Evolutionary conservation across 2,888 invertebrate genomes (phyloP).

Genomic region (Nematopogon swammerdamellus): DNA sequence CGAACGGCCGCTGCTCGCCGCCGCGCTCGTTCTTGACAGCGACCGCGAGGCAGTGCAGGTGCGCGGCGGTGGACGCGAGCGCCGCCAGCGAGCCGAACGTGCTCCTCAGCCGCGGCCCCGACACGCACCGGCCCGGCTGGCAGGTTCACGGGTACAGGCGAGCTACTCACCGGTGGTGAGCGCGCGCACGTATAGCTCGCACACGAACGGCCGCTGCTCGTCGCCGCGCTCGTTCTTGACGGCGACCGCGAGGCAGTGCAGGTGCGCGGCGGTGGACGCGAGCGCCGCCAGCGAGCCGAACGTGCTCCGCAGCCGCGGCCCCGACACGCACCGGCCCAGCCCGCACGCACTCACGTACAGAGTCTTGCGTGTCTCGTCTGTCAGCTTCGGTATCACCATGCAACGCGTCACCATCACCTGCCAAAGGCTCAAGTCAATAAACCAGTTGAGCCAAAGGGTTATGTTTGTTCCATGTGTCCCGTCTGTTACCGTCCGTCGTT

Average conservation of each 20-base stretch:
- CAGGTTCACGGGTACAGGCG: too few species aligned
- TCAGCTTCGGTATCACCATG: slow-evolving; percentile 33
- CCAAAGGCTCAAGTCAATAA: neutral
- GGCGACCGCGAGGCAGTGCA: slow-evolving; percentile 63
- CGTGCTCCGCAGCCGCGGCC: slow-evolving; percentile 13
- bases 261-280: slow-evolving; percentile 63
- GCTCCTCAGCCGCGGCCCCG: slow-evolving; percentile 16
- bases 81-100: slow-evolving; percentile 32
- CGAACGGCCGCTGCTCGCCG: slow-evolving; percentile 57
- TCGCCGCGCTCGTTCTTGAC: slow-evolving; percentile 48
- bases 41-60: slow-evolving; percentile 65
- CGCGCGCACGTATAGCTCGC: slow-evolving; percentile 71
- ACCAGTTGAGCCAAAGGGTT: neutral
- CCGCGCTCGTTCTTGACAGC: slow-evolving; percentile 49
- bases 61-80: slow-evolving; percentile 61
- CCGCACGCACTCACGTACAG: slow-evolving; percentile 32
- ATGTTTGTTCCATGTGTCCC: too few species aligned
- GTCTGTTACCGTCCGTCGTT: too few species aligned
- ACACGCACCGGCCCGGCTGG: too few species aligned
- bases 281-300: slow-evolving; percentile 37
- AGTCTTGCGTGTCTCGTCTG: slow-evolving; percentile 21
- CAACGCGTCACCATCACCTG: slow-evolving; percentile 45
- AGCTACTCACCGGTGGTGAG: slow-evolving; percentile 53
- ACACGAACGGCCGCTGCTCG: slow-evolving; percentile 60
- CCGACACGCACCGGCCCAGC: slow-evolving; percentile 19